phyloP scores from a whole-genome alignment of 2,113 vertebrate genomes.

The Damaliscus lunatus region DNA sequence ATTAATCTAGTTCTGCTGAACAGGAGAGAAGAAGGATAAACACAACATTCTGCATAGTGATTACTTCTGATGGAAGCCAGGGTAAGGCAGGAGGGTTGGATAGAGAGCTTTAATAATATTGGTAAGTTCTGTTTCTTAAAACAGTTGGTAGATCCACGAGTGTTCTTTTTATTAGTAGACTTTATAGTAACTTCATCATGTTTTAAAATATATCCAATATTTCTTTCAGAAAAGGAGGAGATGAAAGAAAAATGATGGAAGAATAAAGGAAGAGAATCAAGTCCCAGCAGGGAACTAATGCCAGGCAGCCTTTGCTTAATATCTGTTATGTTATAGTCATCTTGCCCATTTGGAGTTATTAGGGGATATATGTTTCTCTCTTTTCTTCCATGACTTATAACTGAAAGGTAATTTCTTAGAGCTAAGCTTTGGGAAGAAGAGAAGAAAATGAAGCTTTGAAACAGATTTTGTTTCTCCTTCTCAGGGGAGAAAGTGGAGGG shows the following conservation, averaged over 20 bases:
- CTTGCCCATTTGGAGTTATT: neutral
- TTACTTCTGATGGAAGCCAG: neutral
- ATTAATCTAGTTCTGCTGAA: slow-evolving; percentile 6
- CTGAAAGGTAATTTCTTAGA: slow-evolving; percentile 39
- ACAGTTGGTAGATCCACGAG: neutral
- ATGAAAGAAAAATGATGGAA: neutral
- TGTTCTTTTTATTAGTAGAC: slow-evolving; percentile 1
- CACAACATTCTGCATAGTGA: neutral
- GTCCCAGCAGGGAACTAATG: neutral
- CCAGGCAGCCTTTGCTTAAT: neutral
- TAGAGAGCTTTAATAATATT: neutral
- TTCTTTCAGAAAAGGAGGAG: neutral
- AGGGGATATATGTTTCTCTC: neutral
- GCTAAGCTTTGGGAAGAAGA: slow-evolving; percentile 14
- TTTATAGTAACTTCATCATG: neutral
- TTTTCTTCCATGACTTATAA: neutral
- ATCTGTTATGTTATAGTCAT: neutral
- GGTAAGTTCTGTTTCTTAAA: neutral
- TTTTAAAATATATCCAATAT: neutral
- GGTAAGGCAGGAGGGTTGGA: neutral
- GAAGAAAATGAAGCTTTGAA: slow-evolving; percentile 39
- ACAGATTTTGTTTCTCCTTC: slow-evolving; percentile 65
- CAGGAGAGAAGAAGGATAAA: neutral
- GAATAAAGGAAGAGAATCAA: neutral
- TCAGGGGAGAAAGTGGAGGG: slow-evolving; percentile 47